phyloP scores from a whole-genome alignment of 2,888 invertebrate genomes.

The Lepeophtheirus nordmannii region DNA sequence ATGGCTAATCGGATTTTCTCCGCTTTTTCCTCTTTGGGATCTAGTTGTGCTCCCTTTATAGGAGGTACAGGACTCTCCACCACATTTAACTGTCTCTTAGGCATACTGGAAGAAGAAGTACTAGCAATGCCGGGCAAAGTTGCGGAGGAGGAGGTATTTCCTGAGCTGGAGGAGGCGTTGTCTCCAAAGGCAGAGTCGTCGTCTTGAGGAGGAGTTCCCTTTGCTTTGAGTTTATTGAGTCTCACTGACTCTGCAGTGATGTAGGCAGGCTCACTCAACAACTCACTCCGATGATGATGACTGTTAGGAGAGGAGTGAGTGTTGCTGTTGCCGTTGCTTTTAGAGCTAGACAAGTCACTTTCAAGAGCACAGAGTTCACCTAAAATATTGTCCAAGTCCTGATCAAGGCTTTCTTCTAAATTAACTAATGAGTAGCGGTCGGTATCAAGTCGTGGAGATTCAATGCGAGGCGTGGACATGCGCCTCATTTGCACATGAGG shows the following conservation, averaged over 20 bases:
- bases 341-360: slow-evolving; percentile 32
- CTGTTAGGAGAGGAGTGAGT: neutral
- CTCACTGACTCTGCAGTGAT: slow-evolving; percentile 20
- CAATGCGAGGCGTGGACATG: slow-evolving; percentile 21
- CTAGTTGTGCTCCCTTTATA: neutral
- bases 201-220: slow-evolving; percentile 69
- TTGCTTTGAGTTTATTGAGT: slow-evolving; percentile 10
- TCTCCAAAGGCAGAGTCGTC: slow-evolving; percentile 97
- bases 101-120: neutral
- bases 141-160: neutral
- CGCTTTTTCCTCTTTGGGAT: slow-evolving; percentile 53
- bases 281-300: neutral
- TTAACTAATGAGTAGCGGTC: slow-evolving; percentile 14
- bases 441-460: slow-evolving; percentile 19
- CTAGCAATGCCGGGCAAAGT: neutral
- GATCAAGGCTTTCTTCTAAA: slow-evolving; percentile 18
- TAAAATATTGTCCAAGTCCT: slow-evolving; percentile 44
- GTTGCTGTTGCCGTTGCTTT: neutral
- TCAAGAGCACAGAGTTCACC: slow-evolving; percentile 89
- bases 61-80: neutral
- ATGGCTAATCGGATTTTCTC: slow-evolving; percentile 90
- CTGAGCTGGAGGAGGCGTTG: slow-evolving; percentile 60
- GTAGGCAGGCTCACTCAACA: slow-evolving; percentile 7
- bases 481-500: slow-evolving; percentile 20
- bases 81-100: neutral